A percentile compares a stretch with the other conserved stretches of the same genome.
These are phyloP conservation scores for Ictidomys tridecemlineatus DNA, from an alignment of 2,113 vertebrate species.

Conservation along the genomic window DNA sequence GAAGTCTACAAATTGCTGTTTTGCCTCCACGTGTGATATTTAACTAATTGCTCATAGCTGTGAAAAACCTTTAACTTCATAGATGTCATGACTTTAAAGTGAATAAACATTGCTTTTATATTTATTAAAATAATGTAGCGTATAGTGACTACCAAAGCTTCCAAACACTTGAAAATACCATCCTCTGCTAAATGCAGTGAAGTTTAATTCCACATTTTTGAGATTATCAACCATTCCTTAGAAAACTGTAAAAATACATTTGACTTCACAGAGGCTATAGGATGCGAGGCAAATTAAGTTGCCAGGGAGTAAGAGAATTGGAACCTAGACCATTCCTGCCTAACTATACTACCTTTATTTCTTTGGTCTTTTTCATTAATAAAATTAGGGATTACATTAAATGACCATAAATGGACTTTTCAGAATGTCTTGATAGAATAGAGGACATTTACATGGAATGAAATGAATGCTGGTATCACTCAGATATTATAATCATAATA, in stretches of 20 bases:
- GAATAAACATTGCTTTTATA: constrained; percentile 53
- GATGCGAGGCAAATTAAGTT: not conserved
- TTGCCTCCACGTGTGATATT: constrained; percentile 76
- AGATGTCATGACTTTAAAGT: constrained; percentile 64
- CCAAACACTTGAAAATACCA: not conserved
- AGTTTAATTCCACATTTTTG: not conserved
- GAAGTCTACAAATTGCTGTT: constrained; percentile 64
- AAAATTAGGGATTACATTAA: not conserved
- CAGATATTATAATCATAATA: not conserved
- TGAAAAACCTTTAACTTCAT: constrained; percentile 75
- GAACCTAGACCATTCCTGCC: too few relatives aligned
- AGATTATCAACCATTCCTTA: not conserved
- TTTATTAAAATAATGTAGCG: constrained; percentile 46
- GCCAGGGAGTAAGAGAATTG: too few relatives aligned
- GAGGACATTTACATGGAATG: rapidly evolving
- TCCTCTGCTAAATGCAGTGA: rapidly evolving
- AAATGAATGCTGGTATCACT: not conserved
- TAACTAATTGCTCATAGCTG: constrained; percentile 76
- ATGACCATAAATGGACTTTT: not conserved
- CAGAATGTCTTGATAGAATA: not conserved
- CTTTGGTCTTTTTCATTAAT: not conserved
- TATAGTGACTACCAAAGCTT: not conserved
- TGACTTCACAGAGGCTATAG: not conserved
- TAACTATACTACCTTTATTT: not conserved
- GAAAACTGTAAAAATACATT: not conserved